phyloP scores from a whole-genome alignment of 2,113 vertebrate species.

The Phycodurus eques region DNA sequence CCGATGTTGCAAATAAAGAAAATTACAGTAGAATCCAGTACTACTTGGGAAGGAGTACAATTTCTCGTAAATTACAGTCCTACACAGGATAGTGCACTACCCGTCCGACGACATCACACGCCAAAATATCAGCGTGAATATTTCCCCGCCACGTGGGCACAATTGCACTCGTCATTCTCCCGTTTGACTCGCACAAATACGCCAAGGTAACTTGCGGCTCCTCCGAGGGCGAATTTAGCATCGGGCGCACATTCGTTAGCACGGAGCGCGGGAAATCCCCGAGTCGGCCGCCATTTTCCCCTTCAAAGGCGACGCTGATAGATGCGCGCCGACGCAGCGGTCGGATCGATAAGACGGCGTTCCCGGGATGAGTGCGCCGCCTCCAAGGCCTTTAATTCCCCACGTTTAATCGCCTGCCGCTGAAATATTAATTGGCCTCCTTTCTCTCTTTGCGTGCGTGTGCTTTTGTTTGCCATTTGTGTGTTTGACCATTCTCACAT shows the following conservation, averaged over 20 bases:
- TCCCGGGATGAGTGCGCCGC: not conserved
- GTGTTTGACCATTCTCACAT: slow-evolving; percentile 58
- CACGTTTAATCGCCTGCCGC: slow-evolving; percentile 32
- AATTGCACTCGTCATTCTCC: slow-evolving; percentile 80
- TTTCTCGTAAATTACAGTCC: too few species aligned
- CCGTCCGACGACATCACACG: slow-evolving; percentile 38
- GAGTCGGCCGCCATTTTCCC: slow-evolving; percentile 66
- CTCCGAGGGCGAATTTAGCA: slow-evolving; percentile 80
- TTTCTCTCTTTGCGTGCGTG: not conserved
- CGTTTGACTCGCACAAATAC: slow-evolving; percentile 84
- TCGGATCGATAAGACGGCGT: slow-evolving; percentile 59
- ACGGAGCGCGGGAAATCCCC: slow-evolving; percentile 74
- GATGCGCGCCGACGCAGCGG: slow-evolving; percentile 67
- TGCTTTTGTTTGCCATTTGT: slow-evolving; percentile 25
- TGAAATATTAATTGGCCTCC: slow-evolving; percentile 6
- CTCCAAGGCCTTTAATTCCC: slow-evolving; percentile 28
- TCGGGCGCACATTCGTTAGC: slow-evolving; percentile 75
- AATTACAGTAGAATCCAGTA: too few species aligned
- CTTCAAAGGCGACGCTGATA: slow-evolving; percentile 75
- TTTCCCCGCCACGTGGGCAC: slow-evolving; percentile 76
- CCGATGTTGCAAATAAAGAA: too few species aligned
- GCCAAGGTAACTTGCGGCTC: slow-evolving; percentile 78
- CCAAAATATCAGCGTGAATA: slow-evolving; percentile 11
- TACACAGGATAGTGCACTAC: not conserved
- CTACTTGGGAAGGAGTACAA: too few species aligned